Conservation (phyloP, 2,888 invertebrate genomes). For the Macropis europaea region DNA sequence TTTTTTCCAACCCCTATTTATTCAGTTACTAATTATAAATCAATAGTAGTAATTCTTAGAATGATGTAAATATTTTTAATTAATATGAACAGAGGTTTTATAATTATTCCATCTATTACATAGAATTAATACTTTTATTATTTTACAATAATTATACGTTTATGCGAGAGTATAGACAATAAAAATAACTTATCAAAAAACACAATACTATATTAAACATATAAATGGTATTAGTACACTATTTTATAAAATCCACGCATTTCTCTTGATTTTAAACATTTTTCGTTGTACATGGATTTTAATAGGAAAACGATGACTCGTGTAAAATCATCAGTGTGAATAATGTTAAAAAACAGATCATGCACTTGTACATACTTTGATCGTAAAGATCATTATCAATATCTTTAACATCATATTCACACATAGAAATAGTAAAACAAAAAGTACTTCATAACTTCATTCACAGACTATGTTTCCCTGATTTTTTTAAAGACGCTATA, state of each 20-base stretch:
- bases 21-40: slow-evolving; percentile 40
- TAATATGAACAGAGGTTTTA: slow-evolving; percentile 31
- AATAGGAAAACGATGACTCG: not conserved
- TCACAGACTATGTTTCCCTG: slow-evolving; percentile 26
- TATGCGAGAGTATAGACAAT: slow-evolving; percentile 71
- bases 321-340: slow-evolving; percentile 5
- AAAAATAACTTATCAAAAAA: slow-evolving; percentile 74
- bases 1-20: slow-evolving; percentile 14
- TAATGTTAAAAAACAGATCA: slow-evolving; percentile 14
- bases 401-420: slow-evolving; percentile 1
- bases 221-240: slow-evolving; percentile 23
- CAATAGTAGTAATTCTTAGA: slow-evolving; percentile 34
- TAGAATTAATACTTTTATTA: slow-evolving; percentile 65
- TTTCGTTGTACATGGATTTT: slow-evolving; percentile 18
- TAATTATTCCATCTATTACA: slow-evolving; percentile 36
- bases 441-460: slow-evolving; percentile 15
- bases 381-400: slow-evolving; percentile 8
- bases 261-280: slow-evolving; percentile 8
- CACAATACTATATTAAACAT: slow-evolving; percentile 46
- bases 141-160: slow-evolving; percentile 63
- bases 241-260: slow-evolving; percentile 47
- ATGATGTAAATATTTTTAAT: not conserved
- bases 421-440: slow-evolving; percentile 11
- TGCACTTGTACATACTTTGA: slow-evolving; percentile 14
- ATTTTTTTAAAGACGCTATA: slow-evolving; percentile 30